Conservation (phyloP, 1,140 invertebrate species). For the Lutraria rhynchaena region DNA sequence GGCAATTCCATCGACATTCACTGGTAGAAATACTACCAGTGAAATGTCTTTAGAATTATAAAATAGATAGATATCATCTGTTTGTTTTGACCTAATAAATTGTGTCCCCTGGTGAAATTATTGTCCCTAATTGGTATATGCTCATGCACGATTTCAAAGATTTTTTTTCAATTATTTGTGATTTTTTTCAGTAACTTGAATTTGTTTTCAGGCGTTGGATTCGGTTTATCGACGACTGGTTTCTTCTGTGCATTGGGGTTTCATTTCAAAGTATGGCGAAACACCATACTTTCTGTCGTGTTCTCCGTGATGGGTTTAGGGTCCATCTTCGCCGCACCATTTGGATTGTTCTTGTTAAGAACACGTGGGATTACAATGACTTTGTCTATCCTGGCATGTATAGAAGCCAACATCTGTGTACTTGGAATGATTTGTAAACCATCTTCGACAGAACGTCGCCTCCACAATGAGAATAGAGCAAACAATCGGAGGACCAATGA, state of each 20-base stretch:
- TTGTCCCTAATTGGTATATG: background rate
- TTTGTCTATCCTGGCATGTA: conserved; percentile 11
- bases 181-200: background rate
- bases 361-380: conserved; percentile 12
- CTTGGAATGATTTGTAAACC: conserved; percentile 37
- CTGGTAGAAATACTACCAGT: too few relatives aligned
- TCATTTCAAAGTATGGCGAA: conserved; percentile 39
- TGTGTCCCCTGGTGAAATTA: background rate
- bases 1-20: too few relatives aligned
- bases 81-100: too few relatives aligned
- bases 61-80: too few relatives aligned
- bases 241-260: conserved; percentile 28
- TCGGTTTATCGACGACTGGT: conserved; percentile 7
- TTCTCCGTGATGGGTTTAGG: conserved; percentile 14
- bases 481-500: background rate
- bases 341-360: conserved; percentile 12
- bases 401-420: conserved; percentile 30
- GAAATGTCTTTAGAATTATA: too few relatives aligned
- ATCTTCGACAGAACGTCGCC: conserved; percentile 15
- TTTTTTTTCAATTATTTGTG: background rate
- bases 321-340: conserved; percentile 38
- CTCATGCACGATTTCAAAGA: background rate
- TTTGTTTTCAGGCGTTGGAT: conserved; percentile 40
- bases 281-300: conserved; percentile 15
- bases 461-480: background rate